These are phyloP conservation scores for Eurytoma adleriae DNA, from an alignment of 2,888 invertebrate species.

Conservation along the genomic window DNA sequence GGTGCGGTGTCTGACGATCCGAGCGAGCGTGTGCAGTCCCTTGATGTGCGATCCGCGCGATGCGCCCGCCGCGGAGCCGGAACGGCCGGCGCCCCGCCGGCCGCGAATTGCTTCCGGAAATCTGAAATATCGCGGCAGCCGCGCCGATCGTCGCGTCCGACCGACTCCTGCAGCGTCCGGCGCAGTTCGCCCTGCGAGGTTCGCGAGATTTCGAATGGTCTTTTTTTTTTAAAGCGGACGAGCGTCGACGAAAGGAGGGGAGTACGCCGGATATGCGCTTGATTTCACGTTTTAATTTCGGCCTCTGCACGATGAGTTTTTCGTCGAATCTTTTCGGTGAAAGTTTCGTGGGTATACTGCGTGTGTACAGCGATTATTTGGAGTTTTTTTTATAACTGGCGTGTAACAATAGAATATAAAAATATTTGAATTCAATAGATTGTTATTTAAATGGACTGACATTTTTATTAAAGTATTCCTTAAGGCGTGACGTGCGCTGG, in stretches of 20 bases:
- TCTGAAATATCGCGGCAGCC: constrained; percentile 57
- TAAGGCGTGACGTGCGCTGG: no score
- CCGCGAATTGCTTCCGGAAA: constrained; percentile 62
- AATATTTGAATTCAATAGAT: no score
- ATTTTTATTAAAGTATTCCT: no score
- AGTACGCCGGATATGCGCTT: not conserved
- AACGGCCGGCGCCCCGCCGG: not conserved
- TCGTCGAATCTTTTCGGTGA: no score
- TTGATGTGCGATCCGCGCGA: not conserved
- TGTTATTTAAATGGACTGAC: no score
- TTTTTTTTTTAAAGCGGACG: not conserved
- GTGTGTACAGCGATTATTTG: no score
- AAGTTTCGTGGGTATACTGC: no score
- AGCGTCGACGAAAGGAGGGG: not conserved
- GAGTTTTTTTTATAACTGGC: no score
- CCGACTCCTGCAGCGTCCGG: constrained; percentile 22
- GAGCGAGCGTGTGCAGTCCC: not conserved
- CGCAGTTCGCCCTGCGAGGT: not conserved
- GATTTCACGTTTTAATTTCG: no score
- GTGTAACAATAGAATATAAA: no score
- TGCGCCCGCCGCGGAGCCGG: not conserved
- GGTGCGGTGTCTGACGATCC: constrained; percentile 33
- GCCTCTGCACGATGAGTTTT: no score
- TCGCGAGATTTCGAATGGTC: not conserved
- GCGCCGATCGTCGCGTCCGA: not conserved